These are phyloP conservation scores for Tapera naevia DNA, from an alignment of 2,797 vertebrate genomes.

Conservation along the genomic window DNA sequence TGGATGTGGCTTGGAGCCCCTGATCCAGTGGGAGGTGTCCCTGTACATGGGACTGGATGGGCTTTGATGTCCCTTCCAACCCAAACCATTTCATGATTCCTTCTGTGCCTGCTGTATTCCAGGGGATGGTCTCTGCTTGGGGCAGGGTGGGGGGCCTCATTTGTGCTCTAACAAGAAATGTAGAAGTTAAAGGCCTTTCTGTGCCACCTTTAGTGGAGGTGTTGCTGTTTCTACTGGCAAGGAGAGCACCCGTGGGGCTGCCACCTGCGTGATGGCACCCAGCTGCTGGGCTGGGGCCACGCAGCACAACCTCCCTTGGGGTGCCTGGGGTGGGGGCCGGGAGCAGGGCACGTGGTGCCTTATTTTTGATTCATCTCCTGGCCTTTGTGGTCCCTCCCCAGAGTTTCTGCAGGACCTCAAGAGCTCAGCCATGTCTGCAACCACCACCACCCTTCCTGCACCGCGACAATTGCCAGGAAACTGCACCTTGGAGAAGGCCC, in stretches of 20 bases:
- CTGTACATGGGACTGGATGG: too few relatives aligned
- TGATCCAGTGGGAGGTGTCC: too few relatives aligned
- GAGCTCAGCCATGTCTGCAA: constrained; percentile 3
- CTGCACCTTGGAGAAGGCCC: not conserved
- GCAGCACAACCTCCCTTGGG: too few relatives aligned
- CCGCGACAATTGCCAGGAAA: not conserved
- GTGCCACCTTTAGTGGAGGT: too few relatives aligned
- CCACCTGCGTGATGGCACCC: not conserved
- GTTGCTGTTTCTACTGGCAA: not conserved
- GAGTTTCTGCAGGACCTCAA: not conserved
- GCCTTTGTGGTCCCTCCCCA: rapidly evolving
- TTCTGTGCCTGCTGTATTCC: not conserved
- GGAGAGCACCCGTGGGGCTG: not conserved
- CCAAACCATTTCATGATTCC: too few relatives aligned
- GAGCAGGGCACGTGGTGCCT: rapidly evolving
- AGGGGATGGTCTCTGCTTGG: rapidly evolving
- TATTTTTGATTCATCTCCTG: not conserved
- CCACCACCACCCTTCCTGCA: rapidly evolving
- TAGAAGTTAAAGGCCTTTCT: not conserved
- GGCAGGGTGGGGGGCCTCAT: not conserved
- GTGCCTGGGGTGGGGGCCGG: not conserved
- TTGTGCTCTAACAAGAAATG: not conserved
- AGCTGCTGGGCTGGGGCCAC: not conserved
- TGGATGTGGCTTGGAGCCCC: too few relatives aligned
- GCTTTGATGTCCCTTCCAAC: too few relatives aligned